Percentiles rank a stretch among this genome's conserved stretches.
Evolutionary conservation across 2,113 vertebrate species (phyloP).

Genomic region (Petrocephalus zakoni): DNA sequence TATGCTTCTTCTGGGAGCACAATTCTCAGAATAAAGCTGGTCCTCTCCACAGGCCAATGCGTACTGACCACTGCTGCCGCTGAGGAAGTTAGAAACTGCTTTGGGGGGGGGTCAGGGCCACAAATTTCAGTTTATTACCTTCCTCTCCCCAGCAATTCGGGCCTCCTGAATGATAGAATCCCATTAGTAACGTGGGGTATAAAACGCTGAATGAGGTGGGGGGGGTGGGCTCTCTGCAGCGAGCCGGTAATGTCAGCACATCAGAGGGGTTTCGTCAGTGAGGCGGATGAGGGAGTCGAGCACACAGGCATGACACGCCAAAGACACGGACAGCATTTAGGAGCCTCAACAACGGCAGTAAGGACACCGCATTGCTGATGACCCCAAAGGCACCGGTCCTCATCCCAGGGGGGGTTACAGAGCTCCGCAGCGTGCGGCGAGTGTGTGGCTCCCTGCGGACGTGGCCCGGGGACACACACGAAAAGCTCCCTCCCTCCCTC

Average conservation of each 20-base stretch:
- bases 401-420: not conserved
- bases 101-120: not conserved
- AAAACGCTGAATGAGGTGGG: not conserved
- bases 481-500: not conserved
- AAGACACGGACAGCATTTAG: not conserved
- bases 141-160: not conserved
- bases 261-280: not conserved
- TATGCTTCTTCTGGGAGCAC: too few species aligned
- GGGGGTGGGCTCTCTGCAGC: not conserved
- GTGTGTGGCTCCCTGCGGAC: not conserved
- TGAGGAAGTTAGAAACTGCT: not conserved
- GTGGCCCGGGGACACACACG: not conserved
- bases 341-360: not conserved
- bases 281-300: not conserved
- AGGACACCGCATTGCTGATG: not conserved
- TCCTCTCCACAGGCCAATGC: not conserved
- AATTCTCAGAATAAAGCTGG: not conserved
- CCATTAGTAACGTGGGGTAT: not conserved
- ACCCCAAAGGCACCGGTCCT: not conserved
- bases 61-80: not conserved
- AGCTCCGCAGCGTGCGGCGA: too few species aligned
- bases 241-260: not conserved
- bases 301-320: not conserved
- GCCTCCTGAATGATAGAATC: not conserved
- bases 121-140: not conserved